A percentile compares a stretch with the other conserved stretches of the same genome.
Conservation (phyloP, 2,888 invertebrate genomes). For the Eueremaeus valkanovi region DNA sequence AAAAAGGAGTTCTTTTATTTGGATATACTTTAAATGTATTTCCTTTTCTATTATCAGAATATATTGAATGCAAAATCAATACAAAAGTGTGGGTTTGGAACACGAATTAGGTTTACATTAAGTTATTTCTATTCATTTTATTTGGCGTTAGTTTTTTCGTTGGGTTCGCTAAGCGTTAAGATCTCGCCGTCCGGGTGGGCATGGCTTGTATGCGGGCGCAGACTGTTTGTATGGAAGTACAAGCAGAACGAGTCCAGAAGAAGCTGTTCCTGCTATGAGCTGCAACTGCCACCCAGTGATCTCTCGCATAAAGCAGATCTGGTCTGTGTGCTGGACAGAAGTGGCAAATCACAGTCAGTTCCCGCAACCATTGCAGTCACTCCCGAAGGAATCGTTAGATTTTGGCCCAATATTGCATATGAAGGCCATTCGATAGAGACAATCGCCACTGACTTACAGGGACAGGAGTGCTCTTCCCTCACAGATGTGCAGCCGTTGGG, state of each 20-base stretch:
- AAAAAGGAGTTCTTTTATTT: background rate
- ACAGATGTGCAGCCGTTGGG: slow-evolving; percentile 60
- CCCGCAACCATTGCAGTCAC: slow-evolving; percentile 87
- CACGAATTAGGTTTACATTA: background rate
- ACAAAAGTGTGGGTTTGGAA: background rate
- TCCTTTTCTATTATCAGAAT: background rate
- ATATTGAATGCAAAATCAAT: background rate
- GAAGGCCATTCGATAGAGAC: slow-evolving; percentile 80
- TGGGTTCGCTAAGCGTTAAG: slow-evolving; percentile 58
- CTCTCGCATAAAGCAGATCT: slow-evolving; percentile 65
- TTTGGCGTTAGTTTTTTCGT: slow-evolving; percentile 10
- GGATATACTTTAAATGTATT: no score
- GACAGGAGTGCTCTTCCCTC: slow-evolving; percentile 54
- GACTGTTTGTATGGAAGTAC: slow-evolving; percentile 72
- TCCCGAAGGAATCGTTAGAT: slow-evolving; percentile 86
- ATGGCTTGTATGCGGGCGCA: slow-evolving; percentile 78
- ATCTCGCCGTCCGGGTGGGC: slow-evolving; percentile 70
- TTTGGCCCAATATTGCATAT: slow-evolving; percentile 84
- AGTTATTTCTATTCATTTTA: background rate
- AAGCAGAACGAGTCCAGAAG: slow-evolving; percentile 46
- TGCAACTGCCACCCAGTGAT: slow-evolving; percentile 85
- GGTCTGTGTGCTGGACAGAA: slow-evolving; percentile 71
- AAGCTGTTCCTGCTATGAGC: slow-evolving; percentile 56
- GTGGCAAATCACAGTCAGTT: slow-evolving; percentile 53
- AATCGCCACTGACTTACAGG: slow-evolving; percentile 70